A percentile compares a stretch with the other conserved stretches of the same genome.
These are phyloP conservation scores for Ispidina lecontei DNA, from an alignment of 2,797 vertebrate species.

Conservation along the genomic window DNA sequence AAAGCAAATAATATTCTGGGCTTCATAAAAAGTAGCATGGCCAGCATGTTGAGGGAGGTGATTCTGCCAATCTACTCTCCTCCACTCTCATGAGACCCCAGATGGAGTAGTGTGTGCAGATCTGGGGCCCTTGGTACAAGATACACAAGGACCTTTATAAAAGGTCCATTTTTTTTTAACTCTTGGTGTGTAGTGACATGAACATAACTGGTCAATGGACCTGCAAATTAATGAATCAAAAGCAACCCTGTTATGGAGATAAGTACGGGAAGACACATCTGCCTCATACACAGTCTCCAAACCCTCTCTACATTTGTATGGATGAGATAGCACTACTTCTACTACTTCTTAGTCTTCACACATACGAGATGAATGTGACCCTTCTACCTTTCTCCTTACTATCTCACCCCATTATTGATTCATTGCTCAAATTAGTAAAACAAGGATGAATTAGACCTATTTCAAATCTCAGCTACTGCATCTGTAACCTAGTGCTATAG, in stretches of 20 bases:
- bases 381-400: neutral
- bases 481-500: neutral
- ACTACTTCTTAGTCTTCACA: neutral
- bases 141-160: neutral
- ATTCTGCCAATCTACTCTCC: neutral
- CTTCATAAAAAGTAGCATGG: neutral
- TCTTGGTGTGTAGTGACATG: neutral
- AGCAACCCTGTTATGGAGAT: neutral
- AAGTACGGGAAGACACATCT: neutral
- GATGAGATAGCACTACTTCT: neutral
- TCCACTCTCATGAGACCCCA: neutral
- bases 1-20: accelerated
- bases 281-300: neutral
- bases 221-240: neutral
- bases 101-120: neutral
- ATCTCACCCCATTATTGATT: neutral
- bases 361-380: neutral
- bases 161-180: neutral
- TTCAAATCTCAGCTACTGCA: neutral
- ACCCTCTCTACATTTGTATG: neutral
- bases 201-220: neutral
- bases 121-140: neutral
- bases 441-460: neutral
- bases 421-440: constrained; percentile 18
- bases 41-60: accelerated